Evolutionary conservation across 2,797 vertebrate genomes (phyloP).

Genomic region (Anableps anableps): DNA sequence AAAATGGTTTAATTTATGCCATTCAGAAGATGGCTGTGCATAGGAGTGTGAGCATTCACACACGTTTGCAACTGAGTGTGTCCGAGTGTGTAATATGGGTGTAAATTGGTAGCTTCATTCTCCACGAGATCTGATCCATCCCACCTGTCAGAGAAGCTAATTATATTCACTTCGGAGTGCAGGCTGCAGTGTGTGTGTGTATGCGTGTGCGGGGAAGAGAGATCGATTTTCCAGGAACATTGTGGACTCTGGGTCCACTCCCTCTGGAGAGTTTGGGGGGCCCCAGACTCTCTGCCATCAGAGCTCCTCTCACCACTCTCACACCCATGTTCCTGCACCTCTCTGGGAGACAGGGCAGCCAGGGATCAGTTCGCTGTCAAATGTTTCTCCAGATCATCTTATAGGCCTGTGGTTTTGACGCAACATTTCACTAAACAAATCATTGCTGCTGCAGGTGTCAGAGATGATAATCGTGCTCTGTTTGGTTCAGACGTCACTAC

Average conservation of each 20-base stretch:
- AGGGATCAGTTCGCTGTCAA: constrained; percentile 57
- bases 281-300: constrained; percentile 38
- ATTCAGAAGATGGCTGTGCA: constrained; percentile 39
- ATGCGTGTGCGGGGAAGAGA: constrained; percentile 28
- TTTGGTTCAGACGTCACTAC: constrained; percentile 42
- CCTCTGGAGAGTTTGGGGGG: constrained; percentile 36
- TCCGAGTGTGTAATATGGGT: constrained; percentile 77
- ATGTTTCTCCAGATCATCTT: constrained; percentile 60
- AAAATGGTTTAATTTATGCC: constrained; percentile 50
- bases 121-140: constrained; percentile 85
- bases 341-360: constrained; percentile 33
- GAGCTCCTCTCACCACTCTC: constrained; percentile 36
- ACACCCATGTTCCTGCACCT: constrained; percentile 54
- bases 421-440: constrained; percentile 44
- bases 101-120: constrained; percentile 83
- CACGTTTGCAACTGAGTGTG: constrained; percentile 71
- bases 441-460: constrained; percentile 32
- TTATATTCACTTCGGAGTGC: constrained; percentile 84
- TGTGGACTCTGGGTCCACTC: constrained; percentile 64
- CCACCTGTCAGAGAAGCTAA: constrained; percentile 91
- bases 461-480: constrained; percentile 26
- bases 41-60: constrained; percentile 48
- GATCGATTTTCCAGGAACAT: constrained; percentile 77
- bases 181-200: constrained; percentile 63
- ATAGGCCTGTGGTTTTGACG: constrained; percentile 58